These are phyloP conservation scores for Heliocidaris erythrogramma DNA, from an alignment of 35 echinoderm and acorn worm genomes.

Conservation along the genomic window DNA sequence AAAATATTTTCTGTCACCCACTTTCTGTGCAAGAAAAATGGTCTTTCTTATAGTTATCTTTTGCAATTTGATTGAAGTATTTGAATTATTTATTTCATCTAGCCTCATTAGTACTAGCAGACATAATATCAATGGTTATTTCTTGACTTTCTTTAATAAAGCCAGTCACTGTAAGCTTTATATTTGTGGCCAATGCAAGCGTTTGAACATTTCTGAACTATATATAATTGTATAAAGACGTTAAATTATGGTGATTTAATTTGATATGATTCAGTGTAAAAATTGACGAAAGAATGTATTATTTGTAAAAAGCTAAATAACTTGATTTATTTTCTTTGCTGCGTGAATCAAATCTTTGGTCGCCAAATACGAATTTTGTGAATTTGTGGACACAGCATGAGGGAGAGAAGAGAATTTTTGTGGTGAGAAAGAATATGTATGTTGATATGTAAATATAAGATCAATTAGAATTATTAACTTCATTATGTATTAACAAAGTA, in stretches of 20 bases:
- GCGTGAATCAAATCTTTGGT: neutral
- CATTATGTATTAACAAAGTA: neutral
- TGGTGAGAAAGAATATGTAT: neutral
- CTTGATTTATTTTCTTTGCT: neutral
- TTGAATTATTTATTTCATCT: neutral
- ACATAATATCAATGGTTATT: neutral
- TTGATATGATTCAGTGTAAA: neutral
- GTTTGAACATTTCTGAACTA: slow-evolving; percentile 12
- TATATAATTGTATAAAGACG: neutral
- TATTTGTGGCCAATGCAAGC: neutral
- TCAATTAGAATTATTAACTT: neutral
- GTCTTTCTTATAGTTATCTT: neutral
- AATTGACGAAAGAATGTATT: neutral
- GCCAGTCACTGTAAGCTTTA: neutral
- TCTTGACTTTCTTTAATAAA: neutral
- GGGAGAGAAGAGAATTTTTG: neutral
- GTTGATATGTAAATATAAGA: slow-evolving; percentile 37
- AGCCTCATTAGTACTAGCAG: neutral
- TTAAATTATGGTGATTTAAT: slow-evolving; percentile 14
- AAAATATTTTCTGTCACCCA: neutral
- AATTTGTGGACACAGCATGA: neutral
- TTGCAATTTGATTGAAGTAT: neutral
- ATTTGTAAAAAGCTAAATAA: neutral
- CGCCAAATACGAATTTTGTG: neutral
- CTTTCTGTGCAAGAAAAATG: neutral